Conservation (phyloP, 2,113 vertebrate species). For the Sprattus sprattus region DNA sequence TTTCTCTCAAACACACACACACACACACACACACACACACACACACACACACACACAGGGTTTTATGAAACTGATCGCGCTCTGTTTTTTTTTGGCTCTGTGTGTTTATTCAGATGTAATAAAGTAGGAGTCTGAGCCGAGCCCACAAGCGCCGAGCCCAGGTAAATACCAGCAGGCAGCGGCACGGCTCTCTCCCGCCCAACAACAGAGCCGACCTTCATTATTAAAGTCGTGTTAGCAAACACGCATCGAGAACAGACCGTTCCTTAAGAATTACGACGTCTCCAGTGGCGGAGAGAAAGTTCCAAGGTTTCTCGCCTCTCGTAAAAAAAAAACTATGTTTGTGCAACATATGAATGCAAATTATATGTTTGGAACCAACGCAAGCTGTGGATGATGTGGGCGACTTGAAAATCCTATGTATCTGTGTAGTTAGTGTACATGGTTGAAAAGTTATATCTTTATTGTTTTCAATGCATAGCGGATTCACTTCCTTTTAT, state of each 20-base stretch:
- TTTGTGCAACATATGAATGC: not conserved
- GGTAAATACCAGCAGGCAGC: not conserved
- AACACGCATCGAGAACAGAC: not conserved
- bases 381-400: not conserved
- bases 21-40: not conserved
- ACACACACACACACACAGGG: not conserved
- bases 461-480: no score
- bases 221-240: not conserved
- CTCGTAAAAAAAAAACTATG: not conserved
- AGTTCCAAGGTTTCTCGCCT: not conserved
- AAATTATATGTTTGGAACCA: not conserved
- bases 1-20: not conserved
- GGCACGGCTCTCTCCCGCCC: not conserved
- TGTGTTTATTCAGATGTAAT: conserved; percentile 13
- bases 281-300: not conserved
- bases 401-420: not conserved
- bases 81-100: not conserved
- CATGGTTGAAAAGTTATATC: no score
- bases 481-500: no score
- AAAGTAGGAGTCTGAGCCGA: not conserved
- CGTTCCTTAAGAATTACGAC: not conserved
- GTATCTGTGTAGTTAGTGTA: no score
- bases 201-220: not conserved
- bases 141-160: not conserved
- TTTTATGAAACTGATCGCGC: not conserved